Evolutionary conservation across 2,888 invertebrate genomes (phyloP), one percentile per base, ranked within the genome.

Genomic region (Trissolcus brochymenae): DNA sequence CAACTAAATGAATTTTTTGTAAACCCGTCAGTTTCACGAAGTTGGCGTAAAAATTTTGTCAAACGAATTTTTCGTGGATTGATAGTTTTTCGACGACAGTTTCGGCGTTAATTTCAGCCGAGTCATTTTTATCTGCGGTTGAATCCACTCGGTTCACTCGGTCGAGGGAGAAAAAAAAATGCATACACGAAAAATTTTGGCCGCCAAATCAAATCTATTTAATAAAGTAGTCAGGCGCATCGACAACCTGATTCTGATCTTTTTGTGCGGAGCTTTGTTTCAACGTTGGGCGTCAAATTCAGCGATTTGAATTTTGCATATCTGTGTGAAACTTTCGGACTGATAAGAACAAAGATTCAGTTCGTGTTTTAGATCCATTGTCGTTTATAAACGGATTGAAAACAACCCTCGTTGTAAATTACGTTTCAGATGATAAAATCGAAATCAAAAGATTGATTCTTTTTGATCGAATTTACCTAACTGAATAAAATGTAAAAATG

Each of bases 381-480:
- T 53, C 14, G 51, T 59, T 72, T 35, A 64, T 64, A 72, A 72
- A 72, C 64, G 53, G 71, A 13, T 57, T 51, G 62, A 59, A 62
- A 72, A 49, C 50, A 40, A 59, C 35, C 53, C 14, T 53, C 51
- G 53, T 53, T 17, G 59, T 50, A 80, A 82, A 81, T 80, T 75
- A 82, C 82, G 81, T 83, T 84, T 84, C 80, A 78, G 79, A 84
- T 84, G 84, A 81, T 57, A 55, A 49, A 16, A 68, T 83, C 84
- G 84, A 85, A 74, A 78, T 66, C 46, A 46, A 46, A 14, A 16
- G 46, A 46, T 46, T 11, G 16, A 16, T 16, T n/a, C 13, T n/a
- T 2, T 43, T 43, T 43, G 4, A 25, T 25, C 6, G 25, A 4
- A 25, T 25, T 25, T 25, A 0, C 4, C 4, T 25, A 25, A 3